Conservation (phyloP, 2,113 vertebrate species). For the Saimiri boliviensis region DNA sequence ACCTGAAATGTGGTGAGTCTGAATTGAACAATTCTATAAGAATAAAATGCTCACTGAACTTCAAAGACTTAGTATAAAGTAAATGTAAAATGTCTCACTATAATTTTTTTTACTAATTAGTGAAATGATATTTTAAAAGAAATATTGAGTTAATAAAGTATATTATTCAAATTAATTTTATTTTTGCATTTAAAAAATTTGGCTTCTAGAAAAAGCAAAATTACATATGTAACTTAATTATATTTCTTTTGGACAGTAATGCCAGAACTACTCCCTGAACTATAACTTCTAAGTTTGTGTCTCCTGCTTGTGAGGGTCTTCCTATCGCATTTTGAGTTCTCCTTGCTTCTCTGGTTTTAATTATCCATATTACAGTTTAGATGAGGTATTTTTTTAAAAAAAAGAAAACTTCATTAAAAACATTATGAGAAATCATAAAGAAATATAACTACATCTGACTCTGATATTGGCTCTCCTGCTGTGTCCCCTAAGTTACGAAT, state of each 20-base stretch:
- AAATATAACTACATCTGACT: constrained; percentile 35
- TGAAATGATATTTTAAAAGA: constrained; percentile 17
- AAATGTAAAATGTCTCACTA: not conserved
- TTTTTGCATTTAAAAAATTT: not conserved
- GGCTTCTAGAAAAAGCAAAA: not conserved
- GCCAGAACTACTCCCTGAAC: not conserved
- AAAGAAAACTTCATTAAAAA: constrained; percentile 42
- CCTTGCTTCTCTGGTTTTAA: not conserved
- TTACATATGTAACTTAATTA: not conserved
- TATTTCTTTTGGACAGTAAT: constrained; percentile 18
- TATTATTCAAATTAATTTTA: constrained; percentile 36
- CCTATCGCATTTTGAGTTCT: not conserved
- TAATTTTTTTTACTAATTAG: not conserved
- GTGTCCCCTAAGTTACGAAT: not conserved
- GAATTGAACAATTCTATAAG: not conserved
- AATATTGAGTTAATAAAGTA: not conserved
- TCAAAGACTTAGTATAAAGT: not conserved
- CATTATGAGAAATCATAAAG: constrained; percentile 27
- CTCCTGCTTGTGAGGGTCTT: not conserved
- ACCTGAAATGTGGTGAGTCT: not conserved
- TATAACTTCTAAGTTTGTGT: not conserved
- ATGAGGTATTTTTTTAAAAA: not conserved
- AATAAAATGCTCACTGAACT: not conserved
- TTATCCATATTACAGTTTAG: not conserved
- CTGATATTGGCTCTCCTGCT: not conserved